phyloP scores from a whole-genome alignment of 2,113 vertebrate species.

The Notarius quadriscutis region DNA sequence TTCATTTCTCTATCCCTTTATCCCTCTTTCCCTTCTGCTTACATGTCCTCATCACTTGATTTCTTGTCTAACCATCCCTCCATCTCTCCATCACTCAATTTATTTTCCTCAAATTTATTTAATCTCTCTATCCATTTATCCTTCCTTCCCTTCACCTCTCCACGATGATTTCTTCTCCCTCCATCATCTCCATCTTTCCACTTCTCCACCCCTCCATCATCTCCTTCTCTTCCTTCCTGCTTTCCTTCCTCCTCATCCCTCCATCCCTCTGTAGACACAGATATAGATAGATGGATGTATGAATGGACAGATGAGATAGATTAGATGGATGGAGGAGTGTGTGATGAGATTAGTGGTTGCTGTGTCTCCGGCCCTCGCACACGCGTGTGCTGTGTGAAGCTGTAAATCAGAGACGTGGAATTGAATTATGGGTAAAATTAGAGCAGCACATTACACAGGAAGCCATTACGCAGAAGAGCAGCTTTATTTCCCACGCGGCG shows the following conservation, averaged over 20 bases:
- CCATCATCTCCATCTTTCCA: background rate
- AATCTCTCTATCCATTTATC: background rate
- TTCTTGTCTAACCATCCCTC: too few species aligned
- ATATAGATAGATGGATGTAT: background rate
- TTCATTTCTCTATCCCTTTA: background rate
- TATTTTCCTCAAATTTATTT: too few species aligned
- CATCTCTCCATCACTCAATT: too few species aligned
- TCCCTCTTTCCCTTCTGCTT: background rate
- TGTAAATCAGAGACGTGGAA: constrained; percentile 32
- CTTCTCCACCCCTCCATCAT: background rate
- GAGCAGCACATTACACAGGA: constrained; percentile 26
- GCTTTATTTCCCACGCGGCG: constrained; percentile 44
- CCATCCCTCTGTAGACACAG: background rate
- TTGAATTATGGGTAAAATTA: constrained; percentile 45
- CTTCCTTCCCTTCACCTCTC: background rate
- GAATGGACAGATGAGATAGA: background rate
- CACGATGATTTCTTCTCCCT: background rate
- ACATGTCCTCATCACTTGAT: too few species aligned
- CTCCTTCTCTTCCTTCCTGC: background rate
- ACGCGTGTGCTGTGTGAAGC: constrained; percentile 1
- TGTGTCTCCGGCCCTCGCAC: background rate
- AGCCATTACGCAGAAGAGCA: constrained; percentile 30
- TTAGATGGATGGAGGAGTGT: background rate
- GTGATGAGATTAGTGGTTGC: constrained; percentile 3
- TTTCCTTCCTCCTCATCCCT: background rate